These are phyloP conservation scores for Perognathus longimembris DNA, from an alignment of 2,113 vertebrate species.

Conservation along the genomic window DNA sequence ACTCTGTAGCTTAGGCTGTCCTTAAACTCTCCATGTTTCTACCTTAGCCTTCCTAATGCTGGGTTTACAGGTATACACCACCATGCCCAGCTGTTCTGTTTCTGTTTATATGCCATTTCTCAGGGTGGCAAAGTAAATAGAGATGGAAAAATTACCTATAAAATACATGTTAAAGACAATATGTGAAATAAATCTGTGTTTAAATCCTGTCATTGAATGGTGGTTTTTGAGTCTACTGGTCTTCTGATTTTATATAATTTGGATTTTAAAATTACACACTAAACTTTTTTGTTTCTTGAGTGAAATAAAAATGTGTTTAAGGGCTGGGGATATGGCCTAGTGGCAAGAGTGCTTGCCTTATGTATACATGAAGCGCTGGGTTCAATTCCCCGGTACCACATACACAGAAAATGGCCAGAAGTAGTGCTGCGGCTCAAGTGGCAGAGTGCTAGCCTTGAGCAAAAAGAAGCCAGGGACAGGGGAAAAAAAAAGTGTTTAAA, in stretches of 20 bases:
- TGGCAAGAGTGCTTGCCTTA: too few species aligned
- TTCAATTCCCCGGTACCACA: too few species aligned
- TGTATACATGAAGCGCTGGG: too few species aligned
- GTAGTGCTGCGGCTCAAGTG: too few species aligned
- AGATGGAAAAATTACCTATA: not conserved
- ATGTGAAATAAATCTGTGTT: constrained; percentile 45
- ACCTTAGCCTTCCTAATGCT: not conserved
- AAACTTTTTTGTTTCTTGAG: not conserved
- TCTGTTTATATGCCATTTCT: not conserved
- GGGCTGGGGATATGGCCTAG: too few species aligned
- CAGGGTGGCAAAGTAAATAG: not conserved
- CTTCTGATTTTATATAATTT: constrained; percentile 48
- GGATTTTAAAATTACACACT: constrained; percentile 27
- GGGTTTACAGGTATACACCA: not conserved
- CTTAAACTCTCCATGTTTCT: not conserved
- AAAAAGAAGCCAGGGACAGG: too few species aligned
- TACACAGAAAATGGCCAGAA: too few species aligned
- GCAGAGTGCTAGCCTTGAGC: too few species aligned
- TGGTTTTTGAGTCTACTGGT: not conserved
- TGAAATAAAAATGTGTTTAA: constrained; percentile 1
- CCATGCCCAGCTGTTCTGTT: not conserved
- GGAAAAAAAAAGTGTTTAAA: too few species aligned
- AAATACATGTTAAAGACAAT: constrained; percentile 38
- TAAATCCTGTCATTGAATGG: not conserved
- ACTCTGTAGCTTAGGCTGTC: not conserved